These are phyloP conservation scores for Neolamprologus kungweensis DNA, from an alignment of 2,113 vertebrate species.

Conservation along the genomic window DNA sequence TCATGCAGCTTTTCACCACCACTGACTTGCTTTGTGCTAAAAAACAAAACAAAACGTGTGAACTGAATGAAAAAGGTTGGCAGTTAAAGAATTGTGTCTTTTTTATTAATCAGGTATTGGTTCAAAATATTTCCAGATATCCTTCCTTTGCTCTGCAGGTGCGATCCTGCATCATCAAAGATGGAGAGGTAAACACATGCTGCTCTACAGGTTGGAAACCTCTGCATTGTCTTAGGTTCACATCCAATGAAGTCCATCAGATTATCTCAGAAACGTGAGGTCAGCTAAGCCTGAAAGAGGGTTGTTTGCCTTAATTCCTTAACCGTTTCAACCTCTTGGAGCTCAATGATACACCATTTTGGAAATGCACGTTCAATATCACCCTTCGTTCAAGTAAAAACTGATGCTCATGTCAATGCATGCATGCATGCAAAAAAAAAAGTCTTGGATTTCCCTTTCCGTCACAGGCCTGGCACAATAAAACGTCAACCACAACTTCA, in stretches of 20 bases:
- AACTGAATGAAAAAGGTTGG: background rate
- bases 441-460: background rate
- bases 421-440: background rate
- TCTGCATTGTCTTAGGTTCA: background rate
- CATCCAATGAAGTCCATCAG: background rate
- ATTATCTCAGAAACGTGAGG: background rate
- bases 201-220: background rate
- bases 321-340: background rate
- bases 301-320: background rate
- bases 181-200: background rate
- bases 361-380: background rate
- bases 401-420: background rate
- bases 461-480: background rate
- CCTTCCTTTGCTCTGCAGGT: background rate
- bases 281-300: background rate
- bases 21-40: background rate
- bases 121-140: background rate
- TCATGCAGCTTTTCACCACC: background rate
- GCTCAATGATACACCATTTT: background rate
- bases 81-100: background rate
- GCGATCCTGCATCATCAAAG: background rate
- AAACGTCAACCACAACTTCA: background rate
- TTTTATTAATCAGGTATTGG: background rate
- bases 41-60: background rate
- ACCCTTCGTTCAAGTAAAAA: background rate